Conservation (phyloP, 2,797 vertebrate species). For the Psittacula echo region DNA sequence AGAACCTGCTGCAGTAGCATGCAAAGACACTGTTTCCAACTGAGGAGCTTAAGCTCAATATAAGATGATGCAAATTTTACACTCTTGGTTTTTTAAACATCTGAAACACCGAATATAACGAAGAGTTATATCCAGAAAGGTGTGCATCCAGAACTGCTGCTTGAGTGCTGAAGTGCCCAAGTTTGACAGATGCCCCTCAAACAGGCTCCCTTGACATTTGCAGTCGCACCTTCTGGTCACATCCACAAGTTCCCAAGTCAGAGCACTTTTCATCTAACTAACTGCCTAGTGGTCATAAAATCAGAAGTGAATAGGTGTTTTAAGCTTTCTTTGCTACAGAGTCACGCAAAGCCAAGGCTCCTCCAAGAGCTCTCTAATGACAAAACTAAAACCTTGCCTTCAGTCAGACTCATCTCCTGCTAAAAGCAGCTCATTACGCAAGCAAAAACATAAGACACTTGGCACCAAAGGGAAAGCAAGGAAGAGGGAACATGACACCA, state of each 20-base stretch:
- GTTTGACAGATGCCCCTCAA: neutral
- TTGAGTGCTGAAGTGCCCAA: neutral
- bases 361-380: neutral
- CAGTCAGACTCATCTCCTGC: neutral
- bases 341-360: neutral
- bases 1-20: neutral
- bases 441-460: neutral
- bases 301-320: neutral
- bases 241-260: neutral
- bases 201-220: neutral
- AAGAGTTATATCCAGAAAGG: neutral
- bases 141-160: neutral
- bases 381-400: neutral
- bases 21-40: neutral
- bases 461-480: neutral
- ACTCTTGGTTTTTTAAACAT: neutral
- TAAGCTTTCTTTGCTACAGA: neutral
- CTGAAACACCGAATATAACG: neutral
- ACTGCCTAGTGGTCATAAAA: neutral
- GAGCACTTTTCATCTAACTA: neutral
- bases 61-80: neutral
- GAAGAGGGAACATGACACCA: slow-evolving; percentile 21
- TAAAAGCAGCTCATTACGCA: neutral
- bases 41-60: neutral
- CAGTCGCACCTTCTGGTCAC: fast-evolving